Evolutionary conservation across 2,797 vertebrate genomes (phyloP), one percentile per base, ranked within the genome.

Genomic region (Cuculus canorus): DNA sequence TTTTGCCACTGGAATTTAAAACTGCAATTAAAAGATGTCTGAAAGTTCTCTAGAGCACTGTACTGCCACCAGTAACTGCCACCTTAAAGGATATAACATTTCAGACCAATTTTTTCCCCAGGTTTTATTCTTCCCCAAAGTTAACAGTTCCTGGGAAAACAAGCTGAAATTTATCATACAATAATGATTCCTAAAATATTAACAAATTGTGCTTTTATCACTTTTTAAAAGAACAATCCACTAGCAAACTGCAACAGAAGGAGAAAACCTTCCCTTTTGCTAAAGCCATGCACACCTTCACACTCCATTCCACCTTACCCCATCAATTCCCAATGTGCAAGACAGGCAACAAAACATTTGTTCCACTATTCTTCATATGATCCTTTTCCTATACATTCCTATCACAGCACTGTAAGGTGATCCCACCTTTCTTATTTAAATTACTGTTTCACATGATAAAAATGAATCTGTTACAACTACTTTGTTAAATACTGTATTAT

Each of bases 401-500:
- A 32, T 9, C 8, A 41, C 2, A 7, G 35, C 35, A 63, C 2
- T 60, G 6, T 30, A 66, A 84, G 3, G 17, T 22, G 12, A 92
- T 33, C 30, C 64, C 27, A 39, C 18, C 23, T n/a, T 77, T 90
- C 68, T 85, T 54, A 83, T 22, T 84, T 86, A 92, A 93, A 95
- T 69, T 32, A 78, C 14, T 37, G 8, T 35, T 80, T 78, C 52
- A 80, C 23, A 17, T 24, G 56, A 71, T 41, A 76, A 87, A 91
- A 93, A 81, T 41, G 10, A 84, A 90, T 19, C 37, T 10, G 32
- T 78, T 61, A 76, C 11, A 65, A 17, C 41, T 25, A 69, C 56
- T 86, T 54, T 35, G 22, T 91, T 95, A 93, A 95, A 85, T 57
- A 87, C 52, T 59, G 7, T 28, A 65, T 48, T 82, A 76, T 66